These are phyloP conservation scores for Pica pica DNA, from an alignment of 2,113 vertebrate species.

Conservation along the genomic window DNA sequence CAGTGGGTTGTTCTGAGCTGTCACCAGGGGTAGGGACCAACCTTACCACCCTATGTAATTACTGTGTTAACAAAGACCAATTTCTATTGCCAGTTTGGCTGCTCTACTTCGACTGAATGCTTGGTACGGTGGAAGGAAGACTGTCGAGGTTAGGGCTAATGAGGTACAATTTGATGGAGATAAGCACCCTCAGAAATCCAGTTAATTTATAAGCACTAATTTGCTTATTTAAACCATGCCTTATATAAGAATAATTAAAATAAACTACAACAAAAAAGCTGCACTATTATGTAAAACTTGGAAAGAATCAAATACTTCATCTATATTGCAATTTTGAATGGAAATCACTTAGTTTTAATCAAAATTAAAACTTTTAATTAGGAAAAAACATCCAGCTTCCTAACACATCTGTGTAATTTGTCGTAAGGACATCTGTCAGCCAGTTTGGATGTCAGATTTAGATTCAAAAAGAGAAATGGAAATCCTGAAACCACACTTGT, in stretches of 20 bases:
- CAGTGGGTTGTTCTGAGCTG: constrained; percentile 21
- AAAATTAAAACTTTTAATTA: neutral
- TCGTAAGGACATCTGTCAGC: neutral
- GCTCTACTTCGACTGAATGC: neutral
- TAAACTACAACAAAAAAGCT: neutral
- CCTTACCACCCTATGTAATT: fast-evolving
- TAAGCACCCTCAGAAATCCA: neutral
- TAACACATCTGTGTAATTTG: neutral
- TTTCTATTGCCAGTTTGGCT: neutral
- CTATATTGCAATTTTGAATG: constrained; percentile 16
- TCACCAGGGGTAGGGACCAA: constrained; percentile 12
- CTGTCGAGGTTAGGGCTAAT: neutral
- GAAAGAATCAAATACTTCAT: constrained; percentile 17
- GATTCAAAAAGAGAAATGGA: neutral
- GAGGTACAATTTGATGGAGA: neutral
- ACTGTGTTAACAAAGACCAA: neutral
- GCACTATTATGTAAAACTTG: constrained; percentile 7
- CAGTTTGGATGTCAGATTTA: neutral
- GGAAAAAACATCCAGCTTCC: neutral
- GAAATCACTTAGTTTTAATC: neutral
- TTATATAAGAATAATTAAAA: constrained; percentile 18
- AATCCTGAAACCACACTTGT: neutral
- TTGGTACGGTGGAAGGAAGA: neutral
- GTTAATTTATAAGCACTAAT: neutral
- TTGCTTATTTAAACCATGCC: constrained; percentile 53